Conservation (phyloP, 2,113 vertebrate species). For the Indicator indicator region DNA sequence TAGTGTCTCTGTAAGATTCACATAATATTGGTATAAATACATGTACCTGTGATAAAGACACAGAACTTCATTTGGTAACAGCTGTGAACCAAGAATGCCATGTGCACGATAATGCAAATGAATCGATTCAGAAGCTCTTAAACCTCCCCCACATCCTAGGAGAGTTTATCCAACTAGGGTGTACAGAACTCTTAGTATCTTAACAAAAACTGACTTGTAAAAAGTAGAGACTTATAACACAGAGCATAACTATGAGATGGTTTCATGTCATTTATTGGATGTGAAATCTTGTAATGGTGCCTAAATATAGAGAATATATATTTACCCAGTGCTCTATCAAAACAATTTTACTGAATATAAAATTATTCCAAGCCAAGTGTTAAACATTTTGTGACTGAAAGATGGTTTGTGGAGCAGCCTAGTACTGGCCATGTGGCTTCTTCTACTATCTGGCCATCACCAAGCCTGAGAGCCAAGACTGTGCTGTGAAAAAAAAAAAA, state of each 20-base stretch:
- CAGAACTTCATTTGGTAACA: neutral
- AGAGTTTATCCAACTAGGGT: neutral
- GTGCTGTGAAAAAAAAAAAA: neutral
- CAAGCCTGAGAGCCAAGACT: neutral
- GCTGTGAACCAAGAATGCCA: neutral
- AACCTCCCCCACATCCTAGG: neutral
- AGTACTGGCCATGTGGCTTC: neutral
- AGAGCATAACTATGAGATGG: neutral
- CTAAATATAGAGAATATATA: neutral
- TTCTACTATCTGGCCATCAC: neutral
- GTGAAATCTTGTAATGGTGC: neutral
- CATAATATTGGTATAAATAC: neutral
- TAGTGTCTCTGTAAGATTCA: neutral
- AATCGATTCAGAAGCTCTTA: neutral
- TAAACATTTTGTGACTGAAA: constrained; percentile 27
- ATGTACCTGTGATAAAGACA: neutral
- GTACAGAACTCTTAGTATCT: neutral
- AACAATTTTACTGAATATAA: constrained; percentile 10
- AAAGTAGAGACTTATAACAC: neutral
- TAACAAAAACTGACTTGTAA: neutral
- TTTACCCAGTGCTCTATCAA: neutral
- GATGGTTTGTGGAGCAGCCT: constrained; percentile 31
- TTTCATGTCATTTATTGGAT: constrained; percentile 2
- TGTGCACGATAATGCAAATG: neutral
- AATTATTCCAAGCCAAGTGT: neutral